phyloP scores from a whole-genome alignment of 2,113 vertebrate species.

The Anarhynchus alexandrinus region DNA sequence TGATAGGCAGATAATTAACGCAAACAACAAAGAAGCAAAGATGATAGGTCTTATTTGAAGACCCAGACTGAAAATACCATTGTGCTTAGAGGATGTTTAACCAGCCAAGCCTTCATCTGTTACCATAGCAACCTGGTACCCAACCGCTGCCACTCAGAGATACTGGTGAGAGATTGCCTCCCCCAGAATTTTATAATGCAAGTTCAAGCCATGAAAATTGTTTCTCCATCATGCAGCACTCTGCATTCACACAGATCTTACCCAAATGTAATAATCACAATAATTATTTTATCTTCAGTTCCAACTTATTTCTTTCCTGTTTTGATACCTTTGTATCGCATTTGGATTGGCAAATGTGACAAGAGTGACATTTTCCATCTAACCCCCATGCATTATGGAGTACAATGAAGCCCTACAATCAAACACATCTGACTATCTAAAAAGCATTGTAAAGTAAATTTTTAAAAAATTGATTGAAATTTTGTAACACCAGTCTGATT shows the following conservation, averaged over 20 bases:
- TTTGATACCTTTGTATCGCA: background rate
- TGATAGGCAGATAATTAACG: background rate
- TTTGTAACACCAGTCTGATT: background rate
- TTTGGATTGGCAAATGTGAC: background rate
- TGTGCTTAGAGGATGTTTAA: conserved; percentile 48
- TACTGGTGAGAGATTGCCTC: conserved; percentile 51
- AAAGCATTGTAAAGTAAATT: background rate
- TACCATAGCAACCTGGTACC: conserved; percentile 81
- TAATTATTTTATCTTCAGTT: conserved; percentile 8
- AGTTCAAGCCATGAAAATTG: conserved; percentile 28
- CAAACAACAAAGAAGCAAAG: conserved; percentile 46
- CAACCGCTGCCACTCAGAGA: conserved; percentile 67
- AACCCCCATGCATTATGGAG: rapidly evolving
- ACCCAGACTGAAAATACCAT: conserved; percentile 18
- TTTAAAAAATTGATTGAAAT: background rate
- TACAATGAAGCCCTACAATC: background rate
- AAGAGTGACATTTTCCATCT: background rate
- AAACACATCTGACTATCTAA: background rate
- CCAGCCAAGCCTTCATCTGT: conserved; percentile 65
- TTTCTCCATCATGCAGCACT: background rate
- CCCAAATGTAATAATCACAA: conserved; percentile 5
- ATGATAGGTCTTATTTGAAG: conserved; percentile 47
- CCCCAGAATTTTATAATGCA: background rate
- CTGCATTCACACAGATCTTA: conserved; percentile 24
- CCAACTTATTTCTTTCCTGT: background rate